Evolutionary conservation across 2,797 vertebrate genomes (phyloP), one percentile per base, ranked within the genome.

Genomic region (Psittacula echo): DNA sequence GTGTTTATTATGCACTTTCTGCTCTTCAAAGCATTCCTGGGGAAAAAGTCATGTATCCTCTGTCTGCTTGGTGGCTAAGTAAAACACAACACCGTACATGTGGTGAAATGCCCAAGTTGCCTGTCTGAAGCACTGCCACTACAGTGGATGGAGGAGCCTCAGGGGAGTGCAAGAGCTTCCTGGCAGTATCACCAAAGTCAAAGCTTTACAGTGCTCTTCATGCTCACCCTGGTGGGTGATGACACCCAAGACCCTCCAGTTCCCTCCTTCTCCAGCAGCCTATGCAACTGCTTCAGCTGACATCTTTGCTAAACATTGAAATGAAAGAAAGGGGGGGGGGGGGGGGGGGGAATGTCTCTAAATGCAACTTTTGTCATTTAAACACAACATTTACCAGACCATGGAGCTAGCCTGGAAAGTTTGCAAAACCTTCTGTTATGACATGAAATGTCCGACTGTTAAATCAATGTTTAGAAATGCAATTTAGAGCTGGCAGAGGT

Each of bases 391-490:
- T 96, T 94, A 44, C 27, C 93, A 97, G 96, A 89, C 72, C 11
- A 7, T 81, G 84, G 21, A n/a, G 50, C 34, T 89, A 76, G 72
- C 86, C 96, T 97, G 98, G 94, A 89, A 96, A 97, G 53, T 91
- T 94, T 97, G 97, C 76, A 58, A 53, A 94, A 89, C 71, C 60
- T 90, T 96, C 71, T 97, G 94, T 97, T 98, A 95, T 97, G 97
- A 97, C 97, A 96, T 47, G 84, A 72, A 72, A 64, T 93, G 90
- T 97, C 95, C 56, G 32, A 48, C 77, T 95, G 66, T 94, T 96
- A 95, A 96, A 96, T 94, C 96, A 96, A 94, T 97, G 95, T 98
- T 98, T 98, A 97, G 95, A 98, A 96, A 94, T 64, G 54, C 76
- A 97, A 93, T 97, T 97, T 96, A 95, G 89, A 97, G 89, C 95